Evolutionary conservation across 2,113 vertebrate species (phyloP).

Genomic region (Bos taurus): ARS-UCD2.0 NC_037357.1:31262001-31262500

Average conservation of each 20-base stretch:
- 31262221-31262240: conserved; percentile 79
- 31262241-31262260: conserved; percentile 77
- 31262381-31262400: background rate
- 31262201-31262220: conserved; percentile 77
- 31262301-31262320: conserved; percentile 58
- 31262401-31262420: background rate
- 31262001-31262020: background rate
- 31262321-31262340: background rate
- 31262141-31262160: conserved; percentile 80
- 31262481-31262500: background rate
- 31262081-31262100: background rate
- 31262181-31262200: conserved; percentile 81
- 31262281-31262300: conserved; percentile 71
- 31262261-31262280: conserved; percentile 72
- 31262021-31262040: background rate
- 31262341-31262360: background rate
- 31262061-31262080: background rate
- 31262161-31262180: conserved; percentile 76
- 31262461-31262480: background rate
- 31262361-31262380: background rate
- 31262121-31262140: conserved; percentile 74
- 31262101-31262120: conserved; percentile 33
- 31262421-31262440: background rate
- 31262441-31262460: background rate
- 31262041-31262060: background rate